Base-by-base conservation (phyloP, 2,797 vertebrate genomes). In the Sebastes cheni region DNA sequence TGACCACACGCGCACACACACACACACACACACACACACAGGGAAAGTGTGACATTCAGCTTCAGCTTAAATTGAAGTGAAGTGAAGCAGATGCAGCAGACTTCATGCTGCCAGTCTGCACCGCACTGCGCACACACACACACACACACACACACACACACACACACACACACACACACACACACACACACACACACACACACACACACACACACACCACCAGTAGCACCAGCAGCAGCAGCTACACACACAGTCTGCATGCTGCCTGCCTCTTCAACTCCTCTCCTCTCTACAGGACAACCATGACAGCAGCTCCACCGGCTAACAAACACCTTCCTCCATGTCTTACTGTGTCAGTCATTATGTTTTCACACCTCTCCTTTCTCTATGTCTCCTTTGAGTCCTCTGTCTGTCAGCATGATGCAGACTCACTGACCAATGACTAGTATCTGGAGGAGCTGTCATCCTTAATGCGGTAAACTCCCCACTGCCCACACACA, bases 391-490 rank as follows among this genome's bases (percentile, higher is more conserved):
- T 16, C 39, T 42, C 39, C 14, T 42, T 42, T 13, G 36, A 12
- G 36, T 34, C 23, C 36, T 61, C 23, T 50, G 46, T 54, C 64
- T 72, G 73, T 77, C 73, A 66, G 72, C 27, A 52, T 16, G 67
- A 80, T 85, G 85, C 84, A 69, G 81, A 80, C 79, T 67, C 75
- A 23, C 52, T 76, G 88, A 89, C 79, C 66, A 65, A 2, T 56
- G 75, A 76, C 75, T 67, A n/a, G 62, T 29, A 20, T 65, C 42
- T 34, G 18, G 65, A 78, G 72, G 80, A 83, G 82, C 88, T 77
- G 90, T 81, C 89, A 86, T 30, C 72, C 76, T 79, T 67, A 90
- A 79, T 93, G 92, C 93, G 92, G 92, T 93, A 92, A 90, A 91
- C 87, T 88, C 89, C 88, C 81, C 42, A 46, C 42, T 50, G 70